A percentile compares a stretch with the other conserved stretches of the same genome.
Evolutionary conservation across 2,113 vertebrate genomes (phyloP).

Genomic region (Rhea americana): DNA sequence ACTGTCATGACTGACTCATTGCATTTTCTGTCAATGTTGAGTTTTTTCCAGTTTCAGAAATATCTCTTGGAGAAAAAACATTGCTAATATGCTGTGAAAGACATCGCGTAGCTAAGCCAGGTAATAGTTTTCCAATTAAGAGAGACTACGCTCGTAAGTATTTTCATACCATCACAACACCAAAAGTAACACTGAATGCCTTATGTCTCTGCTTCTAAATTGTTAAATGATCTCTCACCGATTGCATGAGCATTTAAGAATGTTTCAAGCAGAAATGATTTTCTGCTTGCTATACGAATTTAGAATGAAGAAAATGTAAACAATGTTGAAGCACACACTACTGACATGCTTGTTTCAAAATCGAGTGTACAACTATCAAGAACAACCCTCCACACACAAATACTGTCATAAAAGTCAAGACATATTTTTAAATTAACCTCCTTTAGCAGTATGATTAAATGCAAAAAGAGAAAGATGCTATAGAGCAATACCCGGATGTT

Average conservation of each 20-base stretch:
- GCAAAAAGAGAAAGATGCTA: background rate
- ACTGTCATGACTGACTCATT: constrained; percentile 11
- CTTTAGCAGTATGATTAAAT: background rate
- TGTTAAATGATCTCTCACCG: background rate
- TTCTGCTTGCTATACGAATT: background rate
- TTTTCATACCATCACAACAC: background rate
- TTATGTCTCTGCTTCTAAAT: background rate
- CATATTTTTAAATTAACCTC: background rate
- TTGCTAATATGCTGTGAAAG: background rate
- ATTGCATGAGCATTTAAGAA: background rate
- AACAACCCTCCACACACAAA: background rate
- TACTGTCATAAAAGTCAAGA: background rate
- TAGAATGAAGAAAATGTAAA: background rate
- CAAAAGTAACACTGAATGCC: background rate
- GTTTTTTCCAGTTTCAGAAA: background rate
- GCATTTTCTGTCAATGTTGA: background rate
- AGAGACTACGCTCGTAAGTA: background rate
- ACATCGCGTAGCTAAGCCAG: background rate
- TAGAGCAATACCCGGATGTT: background rate
- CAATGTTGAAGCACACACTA: background rate
- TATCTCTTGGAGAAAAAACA: background rate
- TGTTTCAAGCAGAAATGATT: background rate
- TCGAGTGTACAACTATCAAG: background rate
- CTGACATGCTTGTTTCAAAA: background rate
- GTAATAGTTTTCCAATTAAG: background rate